Evolutionary conservation across 2,888 invertebrate species (phyloP), one percentile per base, ranked within the genome.

Genomic region (Troides aeacus): DNA sequence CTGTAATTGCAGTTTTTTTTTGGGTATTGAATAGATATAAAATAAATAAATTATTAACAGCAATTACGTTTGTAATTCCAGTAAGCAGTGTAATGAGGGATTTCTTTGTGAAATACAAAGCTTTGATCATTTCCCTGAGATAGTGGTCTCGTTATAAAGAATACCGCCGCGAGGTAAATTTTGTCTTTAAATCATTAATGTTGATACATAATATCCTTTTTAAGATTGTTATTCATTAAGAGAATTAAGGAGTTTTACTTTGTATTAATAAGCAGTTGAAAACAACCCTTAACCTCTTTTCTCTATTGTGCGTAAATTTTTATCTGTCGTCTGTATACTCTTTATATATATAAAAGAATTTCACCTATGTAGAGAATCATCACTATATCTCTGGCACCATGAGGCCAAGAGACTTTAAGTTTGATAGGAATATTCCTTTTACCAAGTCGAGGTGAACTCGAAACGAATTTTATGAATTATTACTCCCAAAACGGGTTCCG

Each of bases 111-210:
- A 17, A 30, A 61, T 36, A 64, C 65, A 69, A 62, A 66, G 66
- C 69, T 70, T 70, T 70, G 66, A 70, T 66, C 69, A 66, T 70
- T 59, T 59, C 62, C 36, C 23, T 39, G 24, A 30, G 50, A 62
- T 62, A 66, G 62, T 66, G 56, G 62, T 65, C 64, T 69, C 65
- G 62, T 69, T 70, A 69, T 60, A 64, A 64, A 68, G 39, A 62
- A 67, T 63, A 68, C 63, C 15, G 24, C 60, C n/a, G 12, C 15
- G 17, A 24, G 60, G n/a, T 36, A 64, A 58, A 67, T 42, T 42
- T 56, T 62, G 8, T 62, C 56, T 15, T 18, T 18, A 46, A 12
- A 53, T 5, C 30, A 39, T 64, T 56, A 21, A 36, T 21, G 56
- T 53, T 30, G 46, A 46, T 15, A 23, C 24, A n/a, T 58, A 21